phyloP scores from a whole-genome alignment of 53 echinoderm and acorn worm genomes.

The Henricia sp. region DNA sequence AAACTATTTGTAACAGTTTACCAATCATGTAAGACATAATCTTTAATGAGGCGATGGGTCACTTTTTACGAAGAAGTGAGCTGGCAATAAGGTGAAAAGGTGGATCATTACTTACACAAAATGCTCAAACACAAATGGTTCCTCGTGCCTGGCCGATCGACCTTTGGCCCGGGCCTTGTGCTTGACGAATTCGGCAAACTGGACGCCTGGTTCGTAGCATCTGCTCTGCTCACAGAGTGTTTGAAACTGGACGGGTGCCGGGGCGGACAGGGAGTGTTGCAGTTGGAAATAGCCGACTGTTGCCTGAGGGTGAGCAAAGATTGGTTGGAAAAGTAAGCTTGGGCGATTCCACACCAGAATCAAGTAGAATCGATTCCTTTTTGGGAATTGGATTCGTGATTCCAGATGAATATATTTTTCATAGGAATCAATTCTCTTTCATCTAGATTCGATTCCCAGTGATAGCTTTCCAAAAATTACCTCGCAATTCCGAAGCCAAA shows the following conservation, averaged over 20 bases:
- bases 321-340: not conserved
- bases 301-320: slow-evolving; percentile 60
- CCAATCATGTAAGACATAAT: too few species aligned
- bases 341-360: not conserved
- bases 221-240: slow-evolving; percentile 87
- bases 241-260: slow-evolving; percentile 95
- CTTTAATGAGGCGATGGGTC: too few species aligned
- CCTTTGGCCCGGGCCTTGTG: slow-evolving; percentile 65
- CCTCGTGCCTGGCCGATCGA: slow-evolving; percentile 35
- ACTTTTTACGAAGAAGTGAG: too few species aligned
- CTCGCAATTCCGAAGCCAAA: too few species aligned
- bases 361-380: not conserved
- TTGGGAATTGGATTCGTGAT: not conserved
- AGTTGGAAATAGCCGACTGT: slow-evolving; percentile 96
- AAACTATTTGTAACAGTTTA: too few species aligned
- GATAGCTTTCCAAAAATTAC: not conserved
- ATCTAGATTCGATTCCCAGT: not conserved
- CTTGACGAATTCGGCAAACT: slow-evolving; percentile 94
- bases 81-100: not conserved
- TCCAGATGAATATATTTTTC: not conserved
- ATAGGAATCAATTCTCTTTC: not conserved
- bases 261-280: slow-evolving; percentile 92
- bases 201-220: slow-evolving; percentile 85
- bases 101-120: slow-evolving; percentile 96
- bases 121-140: slow-evolving; percentile 87